Evolutionary conservation across 2,888 invertebrate species (phyloP), one percentile per base, ranked within the genome.

Genomic region (Dryobotodes eremita): DNA sequence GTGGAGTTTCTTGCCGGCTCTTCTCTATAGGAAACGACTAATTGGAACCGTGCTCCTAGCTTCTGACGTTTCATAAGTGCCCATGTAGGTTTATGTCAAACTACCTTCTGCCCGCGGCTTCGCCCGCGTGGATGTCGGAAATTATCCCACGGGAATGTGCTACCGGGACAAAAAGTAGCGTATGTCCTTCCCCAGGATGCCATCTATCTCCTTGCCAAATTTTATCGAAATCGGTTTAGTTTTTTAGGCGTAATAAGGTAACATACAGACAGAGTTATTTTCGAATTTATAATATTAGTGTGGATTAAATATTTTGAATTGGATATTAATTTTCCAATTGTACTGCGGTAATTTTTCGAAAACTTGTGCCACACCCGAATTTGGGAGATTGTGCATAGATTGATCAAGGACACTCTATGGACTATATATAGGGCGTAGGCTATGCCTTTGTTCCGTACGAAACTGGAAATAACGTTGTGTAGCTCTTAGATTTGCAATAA

Each of bases 401-500:
- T 42, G 42, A 42, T 42, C 42, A 42, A 72, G 23, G 11, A 26
- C 15, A 42, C n/a, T 68, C 26, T 17, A 46, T 17, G 23, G 2
- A 46, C 53, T 71, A 46, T 71, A 74, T 13, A 31, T 31, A 46
- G 17, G 17, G 5, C 4, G 2, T 17, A 17, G 6, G 23, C 20
- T 17, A 78, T 70, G 26, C 6, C 26, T 62, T 31, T 46, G 42
- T 46, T 48, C 31, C 26, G 13, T n/a, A 11, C 42, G 42, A 17
- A 15, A 68, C 59, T 50, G 66, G 36, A 75, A 59, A 77, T 55
- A 36, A 36, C 61, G 17, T 31, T 55, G n/a, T 74, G n/a, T n/a
- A n/a, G n/a, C n/a, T n/a, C n/a, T n/a, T n/a, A n/a, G n/a, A n/a
- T n/a, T n/a, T n/a, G n/a, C n/a, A n/a, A n/a, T n/a, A n/a, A n/a